Evolutionary conservation across 2,888 invertebrate species (phyloP), one percentile per base, ranked within the genome.

Genomic region (Parnassius apollo): DNA sequence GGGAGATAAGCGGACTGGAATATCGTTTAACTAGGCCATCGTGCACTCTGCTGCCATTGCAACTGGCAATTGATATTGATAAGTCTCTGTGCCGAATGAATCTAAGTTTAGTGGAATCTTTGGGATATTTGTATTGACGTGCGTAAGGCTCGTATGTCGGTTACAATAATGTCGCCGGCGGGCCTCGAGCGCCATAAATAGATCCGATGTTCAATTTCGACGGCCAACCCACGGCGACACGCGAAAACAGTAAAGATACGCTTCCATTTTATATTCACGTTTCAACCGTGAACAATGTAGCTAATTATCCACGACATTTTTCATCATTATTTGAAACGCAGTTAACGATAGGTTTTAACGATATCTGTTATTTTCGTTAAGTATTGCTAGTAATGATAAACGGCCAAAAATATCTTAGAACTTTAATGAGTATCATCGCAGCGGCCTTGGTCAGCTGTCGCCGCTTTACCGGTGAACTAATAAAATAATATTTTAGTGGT

Each of bases 111-210:
- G 18, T 35, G 44, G 55, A 50, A 42, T 11, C 53, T 58, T 42
- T 48, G 42, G 57, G 48, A 53, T 54, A 54, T 54, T 57, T 42
- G 25, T 22, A 22, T 35, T 42, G 45, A 45, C 72, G 74, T 55
- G 55, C 55, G 82, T 82, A 80, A 85, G 82, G 77, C 77, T 85
- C 81, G 81, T 80, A 78, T 82, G 82, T 83, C 83, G 75, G 83
- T 77, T 83, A 82, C 80, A 80, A 83, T 88, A 86, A 82, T 89
- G 88, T 89, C 90, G 84, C 84, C 85, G 77, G 80, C 90, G 89
- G 89, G 90, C 89, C 90, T 88, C 89, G 87, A 76, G 78, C 79
- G 82, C 85, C 83, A 80, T 86, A 91, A 91, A 91, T 91, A 91
- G 91, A 18, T 18, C 18, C 0, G 18, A 86, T 80, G 89, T 78